These are phyloP conservation scores for Silurus meridionalis DNA, from an alignment of 2,113 vertebrate genomes.

Conservation along the genomic window DNA sequence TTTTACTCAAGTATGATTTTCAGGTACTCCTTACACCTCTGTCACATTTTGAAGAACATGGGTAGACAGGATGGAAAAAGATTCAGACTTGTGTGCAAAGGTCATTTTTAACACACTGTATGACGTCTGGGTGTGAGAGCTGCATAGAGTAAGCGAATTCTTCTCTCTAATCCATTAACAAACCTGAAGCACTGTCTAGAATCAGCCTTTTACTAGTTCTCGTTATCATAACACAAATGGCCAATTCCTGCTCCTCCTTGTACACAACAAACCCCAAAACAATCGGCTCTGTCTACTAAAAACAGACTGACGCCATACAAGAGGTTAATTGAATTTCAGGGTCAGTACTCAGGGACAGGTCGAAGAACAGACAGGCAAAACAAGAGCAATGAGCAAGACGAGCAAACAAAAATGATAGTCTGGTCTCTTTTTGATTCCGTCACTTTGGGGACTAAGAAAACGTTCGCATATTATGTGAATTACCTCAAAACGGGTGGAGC, in stretches of 20 bases:
- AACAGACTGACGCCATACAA: not conserved
- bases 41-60: not conserved
- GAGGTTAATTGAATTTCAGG: constrained; percentile 17
- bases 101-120: not conserved
- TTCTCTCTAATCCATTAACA: not conserved
- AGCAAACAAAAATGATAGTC: not conserved
- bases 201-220: not conserved
- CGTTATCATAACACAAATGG: not conserved
- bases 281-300: not conserved
- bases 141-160: not conserved
- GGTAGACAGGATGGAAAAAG: not conserved
- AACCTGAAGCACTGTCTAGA: not conserved
- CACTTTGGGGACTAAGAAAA: not conserved
- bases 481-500: not conserved
- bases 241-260: not conserved
- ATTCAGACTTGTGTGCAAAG: not conserved
- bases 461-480: not conserved
- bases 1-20: too few relatives aligned
- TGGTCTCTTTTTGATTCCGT: not conserved
- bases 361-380: not conserved
- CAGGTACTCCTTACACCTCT: too few relatives aligned
- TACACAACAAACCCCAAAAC: not conserved
- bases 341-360: not conserved
- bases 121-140: not conserved
- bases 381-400: not conserved